Percentiles rank a stretch among this genome's conserved stretches.
phyloP scores from a whole-genome alignment of 53 echinoderm and acorn worm species.

The Arbacia lixula region DNA sequence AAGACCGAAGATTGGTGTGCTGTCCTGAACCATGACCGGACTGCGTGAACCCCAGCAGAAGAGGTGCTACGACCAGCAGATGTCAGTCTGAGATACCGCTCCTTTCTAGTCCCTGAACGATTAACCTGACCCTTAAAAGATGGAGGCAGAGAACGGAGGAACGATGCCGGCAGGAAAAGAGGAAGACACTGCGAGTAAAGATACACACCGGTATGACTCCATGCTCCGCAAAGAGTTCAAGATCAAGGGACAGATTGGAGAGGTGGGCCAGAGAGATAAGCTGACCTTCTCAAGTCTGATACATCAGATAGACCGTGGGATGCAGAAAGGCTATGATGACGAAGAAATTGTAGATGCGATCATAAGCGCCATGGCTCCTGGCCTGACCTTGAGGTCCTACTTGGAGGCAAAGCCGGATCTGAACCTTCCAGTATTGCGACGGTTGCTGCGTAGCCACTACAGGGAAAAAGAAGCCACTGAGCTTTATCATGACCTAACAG shows the following conservation, averaged over 20 bases:
- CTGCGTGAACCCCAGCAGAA: too few relatives aligned
- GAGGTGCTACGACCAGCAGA: too few relatives aligned
- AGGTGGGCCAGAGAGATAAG: constrained; percentile 62
- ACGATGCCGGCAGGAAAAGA: too few relatives aligned
- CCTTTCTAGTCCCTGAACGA: too few relatives aligned
- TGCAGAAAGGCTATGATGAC: constrained; percentile 31
- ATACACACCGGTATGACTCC: neutral
- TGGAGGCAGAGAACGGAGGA: too few relatives aligned
- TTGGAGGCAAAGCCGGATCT: constrained; percentile 40
- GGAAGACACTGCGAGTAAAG: neutral
- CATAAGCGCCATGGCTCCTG: constrained; percentile 37
- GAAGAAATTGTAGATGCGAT: constrained; percentile 50
- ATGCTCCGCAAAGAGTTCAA: constrained; percentile 52
- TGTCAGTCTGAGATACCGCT: too few relatives aligned
- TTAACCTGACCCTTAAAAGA: too few relatives aligned
- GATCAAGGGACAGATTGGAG: constrained; percentile 63
- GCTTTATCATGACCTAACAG: constrained; percentile 56
- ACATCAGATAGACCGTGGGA: constrained; percentile 46
- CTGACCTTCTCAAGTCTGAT: constrained; percentile 45
- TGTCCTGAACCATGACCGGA: too few relatives aligned
- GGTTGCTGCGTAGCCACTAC: constrained; percentile 55
- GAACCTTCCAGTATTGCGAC: constrained; percentile 23
- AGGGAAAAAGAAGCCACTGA: constrained; percentile 22
- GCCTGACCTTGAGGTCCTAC: constrained; percentile 44
- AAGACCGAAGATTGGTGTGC: too few relatives aligned